Evolutionary conservation across 2,113 vertebrate genomes (phyloP).

Genomic region (Mohoua ochrocephala): DNA sequence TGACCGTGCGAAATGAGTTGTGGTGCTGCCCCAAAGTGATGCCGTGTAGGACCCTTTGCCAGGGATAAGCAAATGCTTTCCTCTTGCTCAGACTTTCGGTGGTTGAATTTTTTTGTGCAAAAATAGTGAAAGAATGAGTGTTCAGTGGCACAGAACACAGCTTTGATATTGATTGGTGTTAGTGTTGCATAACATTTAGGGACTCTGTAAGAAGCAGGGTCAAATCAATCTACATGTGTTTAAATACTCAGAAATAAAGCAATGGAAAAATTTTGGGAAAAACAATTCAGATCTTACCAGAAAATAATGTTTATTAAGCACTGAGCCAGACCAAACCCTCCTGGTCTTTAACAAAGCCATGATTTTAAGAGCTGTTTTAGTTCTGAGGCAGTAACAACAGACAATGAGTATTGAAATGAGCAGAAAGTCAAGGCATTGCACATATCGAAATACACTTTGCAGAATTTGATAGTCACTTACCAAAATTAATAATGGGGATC

Average conservation of each 20-base stretch:
- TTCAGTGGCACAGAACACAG: not conserved
- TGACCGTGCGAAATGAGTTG: not conserved
- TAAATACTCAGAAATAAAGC: conserved; percentile 46
- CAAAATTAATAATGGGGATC: not conserved
- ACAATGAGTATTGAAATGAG: not conserved
- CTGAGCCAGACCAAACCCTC: not conserved
- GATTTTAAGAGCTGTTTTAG: not conserved
- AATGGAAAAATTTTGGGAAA: not conserved
- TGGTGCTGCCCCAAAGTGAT: not conserved
- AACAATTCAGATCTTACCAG: not conserved
- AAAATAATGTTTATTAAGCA: not conserved
- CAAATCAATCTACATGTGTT: conserved; percentile 15
- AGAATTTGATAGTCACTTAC: not conserved
- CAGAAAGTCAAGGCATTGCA: not conserved
- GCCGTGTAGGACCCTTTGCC: not conserved
- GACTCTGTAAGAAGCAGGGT: not conserved
- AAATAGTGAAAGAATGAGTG: not conserved
- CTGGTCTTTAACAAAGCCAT: not conserved
- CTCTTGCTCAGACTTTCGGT: not conserved
- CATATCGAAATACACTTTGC: not conserved
- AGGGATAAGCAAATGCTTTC: not conserved
- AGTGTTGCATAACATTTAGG: not conserved
- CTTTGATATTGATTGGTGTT: not conserved
- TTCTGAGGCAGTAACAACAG: not conserved
- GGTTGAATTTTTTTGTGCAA: not conserved